A percentile compares a stretch with the other conserved stretches of the same genome.
Conservation (phyloP, 2,888 invertebrate genomes). For the Folsomia candida region DNA sequence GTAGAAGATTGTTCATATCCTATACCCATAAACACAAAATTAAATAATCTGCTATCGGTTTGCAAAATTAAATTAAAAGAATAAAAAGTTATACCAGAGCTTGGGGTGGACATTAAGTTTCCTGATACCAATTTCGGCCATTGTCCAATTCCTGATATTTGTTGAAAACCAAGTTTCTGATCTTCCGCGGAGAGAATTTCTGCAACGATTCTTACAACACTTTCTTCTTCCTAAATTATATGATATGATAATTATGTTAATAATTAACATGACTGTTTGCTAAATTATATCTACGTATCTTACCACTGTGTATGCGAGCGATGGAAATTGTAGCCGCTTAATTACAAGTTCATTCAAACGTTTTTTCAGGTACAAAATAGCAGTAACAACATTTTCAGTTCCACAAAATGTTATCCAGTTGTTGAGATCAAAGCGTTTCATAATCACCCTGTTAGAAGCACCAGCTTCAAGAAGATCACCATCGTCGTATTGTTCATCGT, state of each 20-base stretch:
- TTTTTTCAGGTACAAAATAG: slow-evolving; percentile 8
- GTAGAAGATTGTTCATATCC: not conserved
- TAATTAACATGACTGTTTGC: not conserved
- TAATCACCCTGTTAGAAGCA: no score
- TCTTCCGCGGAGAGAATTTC: slow-evolving; percentile 26
- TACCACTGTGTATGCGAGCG: not conserved
- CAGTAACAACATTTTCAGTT: slow-evolving; percentile 6
- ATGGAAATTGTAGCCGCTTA: slow-evolving; percentile 19
- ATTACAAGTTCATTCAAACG: slow-evolving; percentile 19
- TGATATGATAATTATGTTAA: not conserved
- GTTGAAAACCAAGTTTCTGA: slow-evolving; percentile 25
- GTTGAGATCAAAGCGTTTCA: not conserved
- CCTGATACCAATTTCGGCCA: slow-evolving; percentile 44
- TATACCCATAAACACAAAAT: not conserved
- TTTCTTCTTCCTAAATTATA: slow-evolving; percentile 26
- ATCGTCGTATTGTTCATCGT: no score
- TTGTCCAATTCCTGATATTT: slow-evolving; percentile 31
- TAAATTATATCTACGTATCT: not conserved
- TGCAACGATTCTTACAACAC: slow-evolving; percentile 22
- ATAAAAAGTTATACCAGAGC: slow-evolving; percentile 19
- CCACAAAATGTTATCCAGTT: slow-evolving; percentile 14
- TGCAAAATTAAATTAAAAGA: not conserved
- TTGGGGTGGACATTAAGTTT: slow-evolving; percentile 38
- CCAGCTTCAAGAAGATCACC: not conserved
- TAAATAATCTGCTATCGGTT: not conserved